Percentiles rank a stretch among this genome's conserved stretches.
These are phyloP conservation scores for Macquaria australasica DNA, from an alignment of 2,113 vertebrate genomes.

Conservation along the genomic window DNA sequence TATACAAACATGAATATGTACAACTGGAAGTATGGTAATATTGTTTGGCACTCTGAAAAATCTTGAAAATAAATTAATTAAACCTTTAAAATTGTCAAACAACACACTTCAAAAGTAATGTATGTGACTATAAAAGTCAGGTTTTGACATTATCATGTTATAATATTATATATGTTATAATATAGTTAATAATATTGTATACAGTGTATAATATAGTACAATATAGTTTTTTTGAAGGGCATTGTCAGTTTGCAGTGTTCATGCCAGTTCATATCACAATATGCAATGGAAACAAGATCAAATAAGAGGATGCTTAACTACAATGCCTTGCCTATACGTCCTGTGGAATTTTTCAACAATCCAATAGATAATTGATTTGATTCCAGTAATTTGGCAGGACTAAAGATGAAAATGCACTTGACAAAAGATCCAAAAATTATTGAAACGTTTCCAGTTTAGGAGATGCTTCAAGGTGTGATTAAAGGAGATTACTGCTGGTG, in stretches of 20 bases:
- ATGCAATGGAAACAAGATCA: neutral
- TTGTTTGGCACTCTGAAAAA: neutral
- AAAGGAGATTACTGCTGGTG: conserved; percentile 26
- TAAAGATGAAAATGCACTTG: conserved; percentile 11
- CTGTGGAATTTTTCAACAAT: conserved; percentile 23
- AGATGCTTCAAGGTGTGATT: conserved; percentile 38
- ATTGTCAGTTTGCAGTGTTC: neutral
- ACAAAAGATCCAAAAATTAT: conserved; percentile 30
- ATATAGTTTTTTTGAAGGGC: neutral
- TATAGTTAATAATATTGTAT: neutral
- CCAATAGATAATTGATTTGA: conserved; percentile 16
- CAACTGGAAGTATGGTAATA: neutral
- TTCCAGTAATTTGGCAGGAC: conserved; percentile 14
- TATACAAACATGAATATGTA: neutral
- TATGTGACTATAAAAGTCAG: neutral
- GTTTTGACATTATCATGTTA: neutral
- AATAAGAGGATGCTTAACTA: neutral
- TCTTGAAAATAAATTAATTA: neutral
- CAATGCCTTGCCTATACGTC: neutral
- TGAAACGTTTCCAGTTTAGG: conserved; percentile 36
- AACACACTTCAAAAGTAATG: neutral
- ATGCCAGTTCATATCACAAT: neutral
- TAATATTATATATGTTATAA: neutral
- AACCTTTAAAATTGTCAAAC: neutral
- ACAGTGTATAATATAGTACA: neutral